These are phyloP conservation scores for Nyctibius bracteatus DNA, from an alignment of 2,113 vertebrate species.

Conservation along the genomic window DNA sequence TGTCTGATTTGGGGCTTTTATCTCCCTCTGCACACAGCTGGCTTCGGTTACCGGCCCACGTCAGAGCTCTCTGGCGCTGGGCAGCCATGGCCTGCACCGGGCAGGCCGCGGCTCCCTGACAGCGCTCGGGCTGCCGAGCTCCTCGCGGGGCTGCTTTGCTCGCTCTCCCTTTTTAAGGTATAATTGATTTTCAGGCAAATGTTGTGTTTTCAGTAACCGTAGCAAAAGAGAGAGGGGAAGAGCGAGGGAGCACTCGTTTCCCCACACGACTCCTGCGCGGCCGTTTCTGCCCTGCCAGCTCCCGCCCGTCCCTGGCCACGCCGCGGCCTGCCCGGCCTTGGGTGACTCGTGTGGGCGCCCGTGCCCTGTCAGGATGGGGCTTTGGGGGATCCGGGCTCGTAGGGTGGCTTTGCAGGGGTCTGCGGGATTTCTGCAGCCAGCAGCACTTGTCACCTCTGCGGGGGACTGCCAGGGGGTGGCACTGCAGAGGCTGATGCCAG, in stretches of 20 bases:
- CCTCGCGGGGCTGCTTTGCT: background rate
- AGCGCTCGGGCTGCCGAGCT: background rate
- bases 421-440: background rate
- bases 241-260: background rate
- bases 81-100: conserved; percentile 9
- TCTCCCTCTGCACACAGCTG: conserved; percentile 79
- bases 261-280: background rate
- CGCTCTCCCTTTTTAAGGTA: background rate
- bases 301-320: background rate
- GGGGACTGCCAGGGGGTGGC: conserved; percentile 58
- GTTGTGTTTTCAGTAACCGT: background rate
- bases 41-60: conserved; percentile 77
- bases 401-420: background rate
- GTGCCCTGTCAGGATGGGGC: accelerated
- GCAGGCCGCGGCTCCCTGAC: conserved; percentile 28
- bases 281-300: background rate
- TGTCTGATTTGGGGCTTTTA: conserved; percentile 81
- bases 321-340: background rate
- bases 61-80: conserved; percentile 64
- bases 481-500: conserved; percentile 57
- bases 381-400: background rate
- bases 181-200: background rate
- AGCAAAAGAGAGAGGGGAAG: background rate
- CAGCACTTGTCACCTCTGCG: background rate
- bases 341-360: accelerated